A percentile compares a stretch with the other conserved stretches of the same genome.
phyloP scores from a whole-genome alignment of 2,113 vertebrate species.

The Nipponia nippon region DNA sequence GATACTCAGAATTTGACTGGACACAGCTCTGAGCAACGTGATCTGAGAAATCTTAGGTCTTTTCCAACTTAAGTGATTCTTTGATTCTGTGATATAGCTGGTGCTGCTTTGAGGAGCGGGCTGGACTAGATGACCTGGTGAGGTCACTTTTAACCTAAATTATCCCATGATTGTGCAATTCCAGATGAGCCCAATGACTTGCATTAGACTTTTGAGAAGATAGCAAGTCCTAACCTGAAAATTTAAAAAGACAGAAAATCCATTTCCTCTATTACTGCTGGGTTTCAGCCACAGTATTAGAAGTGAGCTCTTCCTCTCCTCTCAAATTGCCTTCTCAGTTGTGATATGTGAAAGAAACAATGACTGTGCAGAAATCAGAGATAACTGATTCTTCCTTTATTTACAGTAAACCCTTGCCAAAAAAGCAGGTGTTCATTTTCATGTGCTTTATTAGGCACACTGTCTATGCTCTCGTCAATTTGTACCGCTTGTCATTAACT shows the following conservation, averaged over 20 bases:
- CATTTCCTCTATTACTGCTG: background rate
- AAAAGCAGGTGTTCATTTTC: background rate
- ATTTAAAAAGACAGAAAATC: background rate
- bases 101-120: background rate
- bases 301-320: background rate
- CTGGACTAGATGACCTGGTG: background rate
- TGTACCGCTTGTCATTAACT: background rate
- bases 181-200: background rate
- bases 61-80: background rate
- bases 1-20: background rate
- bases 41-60: background rate
- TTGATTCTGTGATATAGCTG: background rate
- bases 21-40: background rate
- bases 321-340: background rate
- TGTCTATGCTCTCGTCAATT: background rate
- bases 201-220: background rate
- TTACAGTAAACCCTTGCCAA: background rate
- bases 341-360: background rate
- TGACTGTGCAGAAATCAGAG: background rate
- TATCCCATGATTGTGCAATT: background rate
- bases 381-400: background rate
- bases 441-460: background rate
- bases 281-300: background rate
- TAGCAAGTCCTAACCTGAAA: background rate
- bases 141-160: background rate